Evolutionary conservation across 1,140 invertebrate species (phyloP).

Genomic region (Hetaerina americana): DNA sequence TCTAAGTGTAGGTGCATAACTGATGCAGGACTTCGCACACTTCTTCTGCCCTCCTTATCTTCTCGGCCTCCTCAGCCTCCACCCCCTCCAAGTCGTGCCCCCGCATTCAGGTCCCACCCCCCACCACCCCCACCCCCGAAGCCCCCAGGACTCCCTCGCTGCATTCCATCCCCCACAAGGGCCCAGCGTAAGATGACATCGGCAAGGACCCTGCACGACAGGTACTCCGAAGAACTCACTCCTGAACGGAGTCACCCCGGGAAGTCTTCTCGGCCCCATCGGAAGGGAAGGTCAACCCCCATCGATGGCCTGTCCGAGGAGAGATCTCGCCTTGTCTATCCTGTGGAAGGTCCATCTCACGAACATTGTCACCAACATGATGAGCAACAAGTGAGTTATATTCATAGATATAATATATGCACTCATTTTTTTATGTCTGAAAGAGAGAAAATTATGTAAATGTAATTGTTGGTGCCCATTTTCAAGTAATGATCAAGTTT

Average conservation of each 20-base stretch:
- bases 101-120: not conserved
- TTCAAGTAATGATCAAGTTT: too few species aligned
- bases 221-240: not conserved
- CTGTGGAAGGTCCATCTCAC: not conserved
- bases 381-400: not conserved
- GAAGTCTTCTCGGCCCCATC: not conserved
- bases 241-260: not conserved
- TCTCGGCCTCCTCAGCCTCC: not conserved
- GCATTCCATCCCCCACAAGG: not conserved
- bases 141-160: not conserved
- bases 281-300: not conserved
- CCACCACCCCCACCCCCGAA: not conserved
- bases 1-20: not conserved
- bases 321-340: not conserved
- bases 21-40: not conserved
- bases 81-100: not conserved
- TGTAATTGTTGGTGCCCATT: not conserved
- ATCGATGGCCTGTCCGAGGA: not conserved
- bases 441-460: not conserved
- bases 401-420: not conserved
- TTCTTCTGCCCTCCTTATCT: not conserved
- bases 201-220: not conserved
- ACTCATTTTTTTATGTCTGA: not conserved
- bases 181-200: not conserved
- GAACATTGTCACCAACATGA: not conserved